A percentile compares a stretch with the other conserved stretches of the same genome.
phyloP scores from a whole-genome alignment of 2,113 vertebrate species.

The Lepidothrix coronata region DNA sequence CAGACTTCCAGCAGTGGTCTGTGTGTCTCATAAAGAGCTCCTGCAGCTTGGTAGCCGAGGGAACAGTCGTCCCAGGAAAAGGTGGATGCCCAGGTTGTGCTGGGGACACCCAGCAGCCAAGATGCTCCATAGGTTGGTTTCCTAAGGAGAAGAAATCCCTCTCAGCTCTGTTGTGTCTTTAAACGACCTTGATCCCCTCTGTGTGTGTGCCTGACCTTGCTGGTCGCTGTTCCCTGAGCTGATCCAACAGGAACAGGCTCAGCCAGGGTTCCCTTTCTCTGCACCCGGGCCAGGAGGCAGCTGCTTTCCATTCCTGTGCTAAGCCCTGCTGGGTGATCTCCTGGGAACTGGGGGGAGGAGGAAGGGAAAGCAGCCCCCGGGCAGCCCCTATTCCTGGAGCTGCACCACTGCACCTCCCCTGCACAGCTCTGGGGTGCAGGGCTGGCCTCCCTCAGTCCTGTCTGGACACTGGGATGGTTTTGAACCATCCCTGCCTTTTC shows the following conservation, averaged over 20 bases:
- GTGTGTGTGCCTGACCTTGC: not conserved
- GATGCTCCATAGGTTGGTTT: not conserved
- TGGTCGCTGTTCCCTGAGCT: not conserved
- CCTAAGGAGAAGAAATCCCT: not conserved
- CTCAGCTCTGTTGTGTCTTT: not conserved
- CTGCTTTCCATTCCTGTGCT: constrained; percentile 9
- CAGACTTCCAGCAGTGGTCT: not conserved
- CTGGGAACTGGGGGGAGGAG: not conserved
- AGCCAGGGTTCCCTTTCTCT: constrained; percentile 19
- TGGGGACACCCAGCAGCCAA: not conserved
- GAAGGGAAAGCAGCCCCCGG: not conserved
- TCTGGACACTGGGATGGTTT: not conserved
- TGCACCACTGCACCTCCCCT: not conserved
- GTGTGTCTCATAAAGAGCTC: not conserved
- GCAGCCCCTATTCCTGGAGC: not conserved
- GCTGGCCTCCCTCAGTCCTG: not conserved
- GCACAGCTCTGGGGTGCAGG: no score
- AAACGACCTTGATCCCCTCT: not conserved
- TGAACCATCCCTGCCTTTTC: accelerated
- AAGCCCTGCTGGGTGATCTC: not conserved
- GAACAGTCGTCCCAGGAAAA: not conserved
- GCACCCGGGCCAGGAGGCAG: not conserved
- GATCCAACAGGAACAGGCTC: not conserved
- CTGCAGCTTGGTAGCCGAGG: not conserved
- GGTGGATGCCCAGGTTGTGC: not conserved